Evolutionary conservation across 2,888 invertebrate genomes (phyloP), one percentile per base, ranked within the genome.

Genomic region (Nomada hirtipes): DNA sequence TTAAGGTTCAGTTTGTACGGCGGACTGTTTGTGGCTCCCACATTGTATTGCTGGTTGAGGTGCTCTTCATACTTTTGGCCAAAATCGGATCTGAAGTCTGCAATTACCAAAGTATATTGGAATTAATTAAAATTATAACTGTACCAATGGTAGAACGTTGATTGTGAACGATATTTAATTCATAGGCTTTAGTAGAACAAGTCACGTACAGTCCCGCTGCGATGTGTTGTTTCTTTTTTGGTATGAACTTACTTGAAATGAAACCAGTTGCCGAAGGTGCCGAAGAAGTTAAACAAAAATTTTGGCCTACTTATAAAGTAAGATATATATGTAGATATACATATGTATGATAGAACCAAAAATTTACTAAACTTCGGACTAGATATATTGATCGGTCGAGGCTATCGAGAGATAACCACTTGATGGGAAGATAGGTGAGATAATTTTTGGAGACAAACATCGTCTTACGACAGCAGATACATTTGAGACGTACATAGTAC

Each of bases 11-110:
- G 97, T 90, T 90, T 97, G 68, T 97, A 97, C 93, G 98, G 97
- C n/a, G 96, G 97, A 11, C 95, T 97, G 65, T 97, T 97, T 93
- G 97, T 97, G 26, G 98, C 97, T 0, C 98, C 98, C 18, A 97
- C 97, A 7, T 94, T 98, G 0, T 97, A 97, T 90, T 95, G 95
- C 75, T 98, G 98, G 98, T 94, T 98, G 64, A 96, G 96, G 91
- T 93, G 97, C 69, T 96, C 97, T n/a, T 96, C 96, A 87, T 95
- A 95, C 70, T 94, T 97, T 93, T 97, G 97, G 96, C 98, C 98
- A 29, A 96, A 96, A 67, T 96, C 95, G 82, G 95, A 96, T 77
- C 91, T 98, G 57, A 95, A 95, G 91, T 96, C 96, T 82, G 97
- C 97, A 18, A 91, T 97, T 15, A 95, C 96, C 57, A 98, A 98